Evolutionary conservation across 1,140 invertebrate genomes (phyloP), one percentile per base, ranked within the genome.

Genomic region (Aphaenogaster floridana): DNA sequence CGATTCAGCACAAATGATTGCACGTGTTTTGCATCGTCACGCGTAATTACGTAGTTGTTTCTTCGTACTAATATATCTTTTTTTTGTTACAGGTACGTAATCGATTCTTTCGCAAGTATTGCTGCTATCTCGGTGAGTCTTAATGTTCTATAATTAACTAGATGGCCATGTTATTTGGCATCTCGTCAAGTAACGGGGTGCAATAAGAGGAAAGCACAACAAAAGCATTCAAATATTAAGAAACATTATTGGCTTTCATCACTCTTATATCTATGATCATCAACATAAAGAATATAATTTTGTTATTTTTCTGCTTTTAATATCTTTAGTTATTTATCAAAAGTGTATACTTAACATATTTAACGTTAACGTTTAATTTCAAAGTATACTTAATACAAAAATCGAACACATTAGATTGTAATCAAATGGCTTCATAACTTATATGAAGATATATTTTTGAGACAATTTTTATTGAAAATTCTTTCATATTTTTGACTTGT

Each of bases 41-140:
- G 11, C 17, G 17, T 21, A 48, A 59, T 7, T 28, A 28, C 0
- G 17, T 52, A 42, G 4, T 72, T 39, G 7, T 59, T 57, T 36
- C 0, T 45, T 61, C 4, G 4, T 9, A 42, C 52, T 81, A 42
- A 50, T 74, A 21, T 42, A 61, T 39, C 7, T 71, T 52, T 64
- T 42, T 78, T 87, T 61, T 87, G 88, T 91, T 92, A 13, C 91
- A 92, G 92, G 92, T 92, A 92, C 71, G 92, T 92, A 86, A 76
- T 66, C n/a, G 34, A 81, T 77, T 88, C 34, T n/a, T 50, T 39
- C 7, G 28, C 7, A 11, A 28, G 34, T 34, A 36, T 36, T 17
- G n/a, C 17, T 21, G n/a, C 21, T 78, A 28, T 50, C 13, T 50
- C 52, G 89, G 90, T 91, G 71, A 91, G 90, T 90, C 76, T 90